Base-by-base conservation (phyloP, 2,797 vertebrate species). In the Rhyacichthys aspro region DNA sequence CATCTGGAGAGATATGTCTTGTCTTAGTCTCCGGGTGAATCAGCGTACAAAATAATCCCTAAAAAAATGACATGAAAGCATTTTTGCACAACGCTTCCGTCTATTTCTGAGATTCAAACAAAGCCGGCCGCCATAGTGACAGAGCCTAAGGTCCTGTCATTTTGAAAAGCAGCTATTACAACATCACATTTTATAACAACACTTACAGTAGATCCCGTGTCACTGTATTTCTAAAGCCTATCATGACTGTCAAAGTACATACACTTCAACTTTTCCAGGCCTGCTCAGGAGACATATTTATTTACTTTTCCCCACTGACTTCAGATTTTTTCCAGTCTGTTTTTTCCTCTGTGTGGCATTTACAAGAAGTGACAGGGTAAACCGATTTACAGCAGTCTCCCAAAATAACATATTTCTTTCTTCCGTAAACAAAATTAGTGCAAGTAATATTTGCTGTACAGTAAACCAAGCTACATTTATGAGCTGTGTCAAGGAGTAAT, bases 251-350 rank as follows among this genome's bases (percentile, higher is more conserved):
- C 55, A 45, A 18, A 54, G 48, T 43, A 47, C 16, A 59, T 59
- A 19, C 32, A 63, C 76, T 76, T 44, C 58, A 36, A 55, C 10
- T 55, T 46, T 82, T 76, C 71, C 70, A 60, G 48, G 6, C 46
- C 55, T 43, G 42, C 38, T 34, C 18, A 10, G 11, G 28, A 19
- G 42, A n/a, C 0, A 0, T 73, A 58, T 76, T 76, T 85, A 59
- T 83, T 83, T 86, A 71, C 67, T 74, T 70, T 76, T 19, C 57
- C 57, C 38, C 39, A 11, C 45, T 48, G 57, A 56, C 48, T 83
- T 83, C 74, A 66, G n/a, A n/a, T 72, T 72, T 67, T 55, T 55
- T 59, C 56, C 15, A 1, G 18, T 45, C 23, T 52, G 19, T 55
- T 59, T 67, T n/a, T 63, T 55, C 34, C 32, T 66, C 28, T 37